Base-by-base conservation (phyloP, 1,140 invertebrate species). In the Brachionus sp. region DNA sequence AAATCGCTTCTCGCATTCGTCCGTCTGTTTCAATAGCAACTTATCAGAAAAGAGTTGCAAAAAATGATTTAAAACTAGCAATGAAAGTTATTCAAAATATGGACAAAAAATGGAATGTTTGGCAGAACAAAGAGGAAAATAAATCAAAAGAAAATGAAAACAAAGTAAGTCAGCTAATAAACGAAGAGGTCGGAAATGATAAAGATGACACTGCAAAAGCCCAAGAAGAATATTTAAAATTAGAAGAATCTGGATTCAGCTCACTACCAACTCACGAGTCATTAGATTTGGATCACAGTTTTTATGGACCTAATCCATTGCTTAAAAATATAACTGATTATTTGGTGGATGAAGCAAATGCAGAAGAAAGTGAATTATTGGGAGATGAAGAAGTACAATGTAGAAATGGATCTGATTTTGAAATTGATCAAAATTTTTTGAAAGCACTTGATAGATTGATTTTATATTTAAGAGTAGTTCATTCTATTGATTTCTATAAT, bases 401-500 rank as follows among this genome's bases (percentile, higher is more conserved):
- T 35, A 57, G n/a, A 39, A 42, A 42, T 10, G 73, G 23, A 7
- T 25, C 19, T n/a, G 23, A 73, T 9, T 16, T 96, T 23, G 94
- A 96, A 86, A 90, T 93, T 85, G 95, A 97, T 89, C 92, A 93
- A 80, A 89, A 91, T 37, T 86, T 96, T 19, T 90, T 94, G 10
- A 91, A 91, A 85, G 95, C 95, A 33, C 87, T 95, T 64, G 94
- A 95, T 87, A 90, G 93, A 42, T 91, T 99, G 50, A 92, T 99
- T 39, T 88, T 98, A 9, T 99, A 99, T 88, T 89, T 99, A 84
- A 92, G 98, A 42, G 92, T 99, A 62, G 98, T 99, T 0, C 96
- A 99, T 89, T 98, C 96, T 0, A 93, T 99, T 62, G 98, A 99
- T 89, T 99, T 97, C 87, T 99, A 99, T 88, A 98, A 97, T 89